Evolutionary conservation across 2,888 invertebrate genomes (phyloP).

Genomic region (Girardia tigrina): DNA sequence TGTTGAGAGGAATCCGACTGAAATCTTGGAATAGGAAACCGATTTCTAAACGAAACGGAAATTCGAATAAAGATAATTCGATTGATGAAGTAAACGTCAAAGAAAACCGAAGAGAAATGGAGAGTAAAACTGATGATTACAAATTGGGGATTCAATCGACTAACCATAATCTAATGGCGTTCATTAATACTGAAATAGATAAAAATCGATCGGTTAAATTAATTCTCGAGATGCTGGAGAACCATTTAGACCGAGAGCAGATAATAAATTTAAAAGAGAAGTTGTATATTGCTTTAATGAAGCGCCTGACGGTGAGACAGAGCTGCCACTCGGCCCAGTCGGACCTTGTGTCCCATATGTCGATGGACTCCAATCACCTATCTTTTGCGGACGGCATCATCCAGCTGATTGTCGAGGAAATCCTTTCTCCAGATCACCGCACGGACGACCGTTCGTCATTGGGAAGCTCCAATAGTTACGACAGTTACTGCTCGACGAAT

Average conservation of each 20-base stretch:
- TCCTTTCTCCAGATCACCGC: neutral
- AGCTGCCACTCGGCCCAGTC: neutral
- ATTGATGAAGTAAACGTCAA: neutral
- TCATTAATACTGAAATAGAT: neutral
- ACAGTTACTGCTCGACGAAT: neutral
- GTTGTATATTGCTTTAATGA: neutral
- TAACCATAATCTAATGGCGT: neutral
- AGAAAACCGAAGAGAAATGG: neutral
- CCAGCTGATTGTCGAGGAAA: neutral
- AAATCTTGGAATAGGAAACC: constrained; percentile 11
- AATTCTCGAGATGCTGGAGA: neutral
- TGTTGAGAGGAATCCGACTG: neutral
- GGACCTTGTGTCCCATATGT: neutral
- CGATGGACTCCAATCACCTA: neutral
- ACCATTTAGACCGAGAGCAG: neutral
- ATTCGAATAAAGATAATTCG: neutral
- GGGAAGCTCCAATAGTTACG: constrained; percentile 4
- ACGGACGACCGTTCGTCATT: neutral
- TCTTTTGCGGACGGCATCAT: neutral
- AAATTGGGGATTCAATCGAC: neutral
- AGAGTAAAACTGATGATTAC: too few species aligned
- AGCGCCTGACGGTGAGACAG: neutral
- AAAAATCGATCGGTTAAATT: neutral
- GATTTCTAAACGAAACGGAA: neutral
- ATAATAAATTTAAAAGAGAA: neutral